Base-by-base conservation (phyloP, 1,140 invertebrate genomes). In the Tenebrio molitor region DNA sequence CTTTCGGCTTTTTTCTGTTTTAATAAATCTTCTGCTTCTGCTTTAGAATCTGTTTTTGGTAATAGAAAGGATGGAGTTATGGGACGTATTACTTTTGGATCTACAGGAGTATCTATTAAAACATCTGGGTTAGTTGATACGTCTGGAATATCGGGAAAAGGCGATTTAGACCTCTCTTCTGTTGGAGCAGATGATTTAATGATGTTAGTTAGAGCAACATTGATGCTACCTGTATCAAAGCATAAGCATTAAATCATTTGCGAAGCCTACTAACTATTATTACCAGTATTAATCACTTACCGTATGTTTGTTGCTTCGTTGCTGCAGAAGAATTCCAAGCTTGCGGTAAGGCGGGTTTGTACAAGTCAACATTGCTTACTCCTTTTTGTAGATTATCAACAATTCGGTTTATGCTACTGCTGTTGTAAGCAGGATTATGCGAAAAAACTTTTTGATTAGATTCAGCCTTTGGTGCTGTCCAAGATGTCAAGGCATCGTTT, bases 321-420 rank as follows among this genome's bases (percentile, higher is more conserved):
- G 74, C 34, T 8, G 75, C 53, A 14, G 76, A 50, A 25, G 84
- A 79, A 70, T 84, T 85, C 88, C 87, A 88, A 25, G 85, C 86
- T 73, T 85, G 83, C 0, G 87, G 86, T 42, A 86, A 76, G 65
- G 81, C 84, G 21, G 87, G 86, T 73, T 85, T 87, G 69, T 87
- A 88, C 2, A 83, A 78, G 66, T 83, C 81, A 5, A 82, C 79
- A 69, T 77, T 80, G n/a, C 72, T 73, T 4, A 73, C 50, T 8
- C 81, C 82, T 72, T 83, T 83, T 66, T 82, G 81, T 8, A 81
- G 71, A 72, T 83, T 82, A 39, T 83, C 79, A 0, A 83, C 81
- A 25, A 82, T 80, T 53, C 78, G 74, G 41, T 83, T 83, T 63
- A 83, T 82, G 73, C 82, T 83, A 36, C 67, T 81, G 53, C 81